Evolutionary conservation across 1,140 invertebrate species (phyloP).

Genomic region (Bombus vancouverensis): DNA sequence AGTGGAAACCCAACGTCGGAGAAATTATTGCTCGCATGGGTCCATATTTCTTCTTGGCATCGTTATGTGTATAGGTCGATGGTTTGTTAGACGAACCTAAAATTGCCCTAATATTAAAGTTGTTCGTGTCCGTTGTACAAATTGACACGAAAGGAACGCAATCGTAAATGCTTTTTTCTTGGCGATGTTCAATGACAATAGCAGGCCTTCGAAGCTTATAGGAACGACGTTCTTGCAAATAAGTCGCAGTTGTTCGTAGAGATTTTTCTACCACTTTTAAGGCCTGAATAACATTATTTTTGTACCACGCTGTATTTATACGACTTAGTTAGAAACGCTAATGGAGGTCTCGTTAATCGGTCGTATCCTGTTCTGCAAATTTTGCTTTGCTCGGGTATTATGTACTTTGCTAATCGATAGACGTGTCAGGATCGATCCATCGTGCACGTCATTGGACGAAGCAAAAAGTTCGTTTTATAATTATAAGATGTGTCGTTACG

Average conservation of each 20-base stretch:
- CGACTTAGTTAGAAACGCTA: neutral
- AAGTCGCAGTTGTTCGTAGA: neutral
- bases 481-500: neutral
- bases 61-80: neutral
- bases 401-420: neutral
- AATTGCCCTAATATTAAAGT: neutral
- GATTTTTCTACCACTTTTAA: neutral
- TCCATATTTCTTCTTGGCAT: neutral
- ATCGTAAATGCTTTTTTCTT: no score
- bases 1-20: no score
- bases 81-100: neutral
- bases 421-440: neutral
- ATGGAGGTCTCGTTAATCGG: neutral
- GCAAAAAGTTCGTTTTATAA: neutral
- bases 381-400: neutral
- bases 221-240: neutral
- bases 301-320: neutral
- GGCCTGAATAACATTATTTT: neutral
- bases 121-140: neutral
- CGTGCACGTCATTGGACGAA: neutral
- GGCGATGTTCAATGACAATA: no score
- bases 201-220: no score
- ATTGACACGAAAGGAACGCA: neutral
- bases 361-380: neutral
- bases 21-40: no score